phyloP scores from a whole-genome alignment of 1,140 invertebrate species.

The Dysdera silvatica region DNA sequence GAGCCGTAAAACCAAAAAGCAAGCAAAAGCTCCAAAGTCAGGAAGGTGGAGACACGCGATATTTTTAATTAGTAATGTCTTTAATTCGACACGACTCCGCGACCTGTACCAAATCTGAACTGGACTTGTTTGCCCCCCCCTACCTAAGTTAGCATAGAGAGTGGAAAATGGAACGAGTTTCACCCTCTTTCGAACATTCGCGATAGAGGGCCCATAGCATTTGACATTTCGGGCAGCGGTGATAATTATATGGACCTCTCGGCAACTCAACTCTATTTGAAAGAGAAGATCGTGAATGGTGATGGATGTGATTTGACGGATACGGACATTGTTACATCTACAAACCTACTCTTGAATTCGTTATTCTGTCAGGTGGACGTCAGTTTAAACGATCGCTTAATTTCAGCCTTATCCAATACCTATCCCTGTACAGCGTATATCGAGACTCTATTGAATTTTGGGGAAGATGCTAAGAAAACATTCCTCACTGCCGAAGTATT shows the following conservation, averaged over 20 bases:
- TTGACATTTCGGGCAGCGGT: neutral
- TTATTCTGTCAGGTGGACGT: too few relatives aligned
- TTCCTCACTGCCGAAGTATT: constrained; percentile 1
- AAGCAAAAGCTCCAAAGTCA: neutral
- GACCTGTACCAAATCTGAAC: constrained; percentile 14
- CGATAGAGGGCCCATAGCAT: neutral
- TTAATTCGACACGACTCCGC: constrained; percentile 4
- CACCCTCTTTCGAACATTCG: constrained; percentile 3
- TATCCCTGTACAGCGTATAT: constrained; percentile 2
- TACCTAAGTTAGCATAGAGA: constrained; percentile 4
- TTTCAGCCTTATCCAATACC: neutral
- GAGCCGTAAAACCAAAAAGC: neutral
- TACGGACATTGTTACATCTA: too few relatives aligned
- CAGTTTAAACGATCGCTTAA: neutral
- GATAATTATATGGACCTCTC: constrained; percentile 4
- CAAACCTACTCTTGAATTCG: too few relatives aligned
- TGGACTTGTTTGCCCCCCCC: constrained; percentile 4
- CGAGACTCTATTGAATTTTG: constrained; percentile 7
- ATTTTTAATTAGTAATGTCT: constrained; percentile 13
- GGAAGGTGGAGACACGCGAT: neutral
- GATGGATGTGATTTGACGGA: too few relatives aligned
- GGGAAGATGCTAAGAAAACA: neutral
- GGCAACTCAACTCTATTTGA: neutral
- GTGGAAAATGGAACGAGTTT: constrained; percentile 10
- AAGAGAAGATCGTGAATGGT: neutral